Evolutionary conservation across 2,113 vertebrate species (phyloP).

Genomic region (Anguilla rostrata): DNA sequence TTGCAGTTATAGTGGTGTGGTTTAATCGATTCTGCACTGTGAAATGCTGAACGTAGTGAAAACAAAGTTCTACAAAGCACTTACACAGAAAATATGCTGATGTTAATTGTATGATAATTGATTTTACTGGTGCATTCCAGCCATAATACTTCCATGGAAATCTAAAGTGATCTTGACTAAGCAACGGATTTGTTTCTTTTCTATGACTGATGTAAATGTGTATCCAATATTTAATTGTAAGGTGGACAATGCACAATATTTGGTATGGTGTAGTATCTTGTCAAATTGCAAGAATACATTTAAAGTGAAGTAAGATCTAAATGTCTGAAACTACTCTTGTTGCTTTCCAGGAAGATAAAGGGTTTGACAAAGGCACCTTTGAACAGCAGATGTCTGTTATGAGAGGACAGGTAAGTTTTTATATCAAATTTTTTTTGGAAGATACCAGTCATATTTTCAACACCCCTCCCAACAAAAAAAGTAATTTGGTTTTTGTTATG

Average conservation of each 20-base stretch:
- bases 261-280: neutral
- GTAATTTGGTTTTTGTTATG: neutral
- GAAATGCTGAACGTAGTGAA: neutral
- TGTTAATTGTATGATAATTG: neutral
- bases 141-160: neutral
- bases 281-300: neutral
- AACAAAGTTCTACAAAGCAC: neutral
- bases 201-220: neutral
- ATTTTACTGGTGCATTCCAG: neutral
- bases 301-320: neutral
- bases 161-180: no score
- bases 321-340: neutral
- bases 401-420: slow-evolving; percentile 86
- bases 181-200: no score
- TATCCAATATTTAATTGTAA: neutral
- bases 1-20: neutral
- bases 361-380: slow-evolving; percentile 92
- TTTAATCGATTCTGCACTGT: neutral
- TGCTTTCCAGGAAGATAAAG: slow-evolving; percentile 80
- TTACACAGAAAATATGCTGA: neutral
- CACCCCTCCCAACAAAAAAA: neutral
- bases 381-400: slow-evolving; percentile 98
- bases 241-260: neutral
- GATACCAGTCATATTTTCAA: neutral
- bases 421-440: neutral